Base-by-base conservation (phyloP, 2,888 invertebrate genomes). In the Drosophila percnosoma region DNA sequence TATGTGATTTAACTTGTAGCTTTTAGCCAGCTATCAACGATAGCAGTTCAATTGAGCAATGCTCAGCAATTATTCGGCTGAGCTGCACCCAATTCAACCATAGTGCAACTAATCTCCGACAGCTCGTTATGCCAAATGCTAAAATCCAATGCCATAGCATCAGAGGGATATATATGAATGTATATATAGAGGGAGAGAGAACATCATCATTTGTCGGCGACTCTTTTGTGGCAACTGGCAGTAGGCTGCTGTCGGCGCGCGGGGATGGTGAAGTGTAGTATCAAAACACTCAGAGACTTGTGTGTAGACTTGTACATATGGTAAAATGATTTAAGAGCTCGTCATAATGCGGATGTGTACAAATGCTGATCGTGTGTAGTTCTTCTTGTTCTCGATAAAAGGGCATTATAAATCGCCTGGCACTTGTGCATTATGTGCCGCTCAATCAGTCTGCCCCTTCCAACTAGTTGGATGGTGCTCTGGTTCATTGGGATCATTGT, bases 201-300 rank as follows among this genome's bases (percentile, higher is more conserved):
- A 34, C 73, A 87, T 84, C 85, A 85, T 84, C 82, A 85, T 85
- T 89, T 85, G 85, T 85, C 87, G 77, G 87, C 84, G 69, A 72
- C 71, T 72, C 80, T 75, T 76, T 72, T 68, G 62, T 38, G 59
- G 61, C 54, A 58, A 75, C 49, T 66, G 49, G 40, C 34, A 15
- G 51, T 21, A 21, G 42, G n/a, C 2, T 21, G 40, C 21, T 42
- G 40, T 42, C 21, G 40, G 11, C n/a, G 40, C 21, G n/a, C 42
- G 42, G 42, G 42, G 42, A 11, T 0, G 21, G 34, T 0, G 21
- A n/a, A 31, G 4, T 36, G 66, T 29, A 13, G 48, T 61, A 74
- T 67, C 59, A 69, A 75, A 75, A 75, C 79, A 78, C 78, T 68
- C 62, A 52, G n/a, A 81, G 64, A 52, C 54, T 78, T 53, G 42